A percentile compares a stretch with the other conserved stretches of the same genome.
These are phyloP conservation scores for Megaustenia siamemsis DNA, from an alignment of 2,888 invertebrate species.

Conservation along the genomic window DNA sequence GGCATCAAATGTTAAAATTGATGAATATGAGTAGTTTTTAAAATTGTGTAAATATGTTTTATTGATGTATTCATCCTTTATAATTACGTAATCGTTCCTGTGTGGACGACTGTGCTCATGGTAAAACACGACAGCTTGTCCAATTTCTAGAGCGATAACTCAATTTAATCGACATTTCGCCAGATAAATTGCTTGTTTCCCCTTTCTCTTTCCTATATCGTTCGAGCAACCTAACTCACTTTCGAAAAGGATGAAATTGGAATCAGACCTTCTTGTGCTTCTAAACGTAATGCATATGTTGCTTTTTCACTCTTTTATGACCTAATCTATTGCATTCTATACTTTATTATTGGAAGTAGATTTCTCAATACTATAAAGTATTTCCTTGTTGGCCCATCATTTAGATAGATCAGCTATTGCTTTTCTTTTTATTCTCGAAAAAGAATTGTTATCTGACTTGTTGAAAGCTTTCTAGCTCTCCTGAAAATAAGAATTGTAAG, in stretches of 20 bases:
- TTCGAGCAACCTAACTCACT: slow-evolving; percentile 52
- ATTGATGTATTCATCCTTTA: no score
- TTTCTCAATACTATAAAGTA: slow-evolving; percentile 36
- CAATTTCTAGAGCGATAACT: slow-evolving; percentile 65
- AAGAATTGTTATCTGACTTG: not conserved
- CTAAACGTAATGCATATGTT: slow-evolving; percentile 50
- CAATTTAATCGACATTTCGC: slow-evolving; percentile 49
- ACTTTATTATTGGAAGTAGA: slow-evolving; percentile 25
- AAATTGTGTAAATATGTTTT: no score
- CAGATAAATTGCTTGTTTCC: slow-evolving; percentile 41
- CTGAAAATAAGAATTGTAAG: not conserved
- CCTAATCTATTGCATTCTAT: slow-evolving; percentile 13
- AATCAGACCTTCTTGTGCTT: not conserved
- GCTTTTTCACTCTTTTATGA: slow-evolving; percentile 47
- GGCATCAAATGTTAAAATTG: slow-evolving; percentile 61
- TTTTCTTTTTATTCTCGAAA: no score
- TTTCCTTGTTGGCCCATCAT: slow-evolving; percentile 36
- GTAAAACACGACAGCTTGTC: slow-evolving; percentile 62
- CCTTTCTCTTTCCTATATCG: slow-evolving; percentile 48
- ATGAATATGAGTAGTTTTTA: no score
- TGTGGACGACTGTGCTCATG: not conserved
- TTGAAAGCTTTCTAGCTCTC: not conserved
- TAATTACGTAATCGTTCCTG: slow-evolving; percentile 63
- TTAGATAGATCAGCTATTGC: no score
- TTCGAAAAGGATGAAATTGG: slow-evolving; percentile 42